Conservation (phyloP, 2,113 vertebrate species). For the Phylloscopus whistleri region DNA sequence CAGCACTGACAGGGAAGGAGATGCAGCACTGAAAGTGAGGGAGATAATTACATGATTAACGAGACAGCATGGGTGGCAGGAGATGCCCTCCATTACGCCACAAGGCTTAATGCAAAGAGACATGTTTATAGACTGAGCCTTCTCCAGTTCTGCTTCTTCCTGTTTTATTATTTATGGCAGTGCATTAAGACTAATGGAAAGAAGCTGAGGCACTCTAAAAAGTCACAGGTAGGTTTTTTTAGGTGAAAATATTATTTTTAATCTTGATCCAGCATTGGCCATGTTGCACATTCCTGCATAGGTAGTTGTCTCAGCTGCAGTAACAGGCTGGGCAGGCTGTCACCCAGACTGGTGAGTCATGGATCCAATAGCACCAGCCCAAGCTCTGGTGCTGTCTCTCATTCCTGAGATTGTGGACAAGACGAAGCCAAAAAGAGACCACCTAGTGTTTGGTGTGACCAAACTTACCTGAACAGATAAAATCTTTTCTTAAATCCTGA, state of each 20-base stretch:
- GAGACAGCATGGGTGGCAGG: slow-evolving; percentile 35
- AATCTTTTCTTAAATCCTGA: background rate
- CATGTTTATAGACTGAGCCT: slow-evolving; percentile 16
- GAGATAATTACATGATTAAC: slow-evolving; percentile 23
- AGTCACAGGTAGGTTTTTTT: background rate
- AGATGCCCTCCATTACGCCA: slow-evolving; percentile 20
- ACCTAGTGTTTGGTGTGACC: background rate
- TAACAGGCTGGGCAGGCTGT: background rate
- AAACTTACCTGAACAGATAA: background rate
- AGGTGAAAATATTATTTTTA: background rate
- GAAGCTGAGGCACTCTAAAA: background rate
- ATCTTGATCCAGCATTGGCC: background rate
- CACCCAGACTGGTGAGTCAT: background rate
- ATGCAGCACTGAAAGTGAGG: slow-evolving; percentile 15
- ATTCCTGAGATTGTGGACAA: background rate
- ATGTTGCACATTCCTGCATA: background rate
- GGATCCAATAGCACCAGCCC: background rate
- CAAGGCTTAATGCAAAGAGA: slow-evolving; percentile 33
- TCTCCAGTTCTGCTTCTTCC: slow-evolving; percentile 34
- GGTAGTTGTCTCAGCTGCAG: background rate
- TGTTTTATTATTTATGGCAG: slow-evolving; percentile 65
- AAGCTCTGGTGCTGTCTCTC: background rate
- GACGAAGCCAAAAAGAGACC: background rate
- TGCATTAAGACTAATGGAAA: slow-evolving; percentile 61
- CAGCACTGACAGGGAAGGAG: background rate